Evolutionary conservation across 2,888 invertebrate genomes (phyloP).

Genomic region (Leptopterna dolabrata): DNA sequence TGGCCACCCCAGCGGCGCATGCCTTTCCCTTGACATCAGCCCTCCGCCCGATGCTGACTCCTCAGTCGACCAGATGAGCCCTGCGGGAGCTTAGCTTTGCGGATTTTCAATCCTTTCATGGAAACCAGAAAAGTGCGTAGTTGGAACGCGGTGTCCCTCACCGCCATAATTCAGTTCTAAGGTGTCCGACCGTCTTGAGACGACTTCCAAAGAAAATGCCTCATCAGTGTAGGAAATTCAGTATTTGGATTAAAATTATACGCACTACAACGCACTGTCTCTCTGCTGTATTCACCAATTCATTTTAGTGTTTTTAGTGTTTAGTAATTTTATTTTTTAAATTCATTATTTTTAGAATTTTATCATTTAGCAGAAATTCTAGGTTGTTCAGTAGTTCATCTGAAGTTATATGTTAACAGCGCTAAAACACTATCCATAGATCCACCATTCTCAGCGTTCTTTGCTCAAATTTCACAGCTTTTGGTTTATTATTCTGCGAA

Average conservation of each 20-base stretch:
- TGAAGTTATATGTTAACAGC: no score
- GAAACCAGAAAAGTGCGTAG: background rate
- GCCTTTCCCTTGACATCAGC: background rate
- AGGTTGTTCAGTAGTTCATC: no score
- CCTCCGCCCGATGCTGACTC: background rate
- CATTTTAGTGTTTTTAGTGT: no score
- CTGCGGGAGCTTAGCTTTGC: background rate
- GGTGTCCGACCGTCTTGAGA: background rate
- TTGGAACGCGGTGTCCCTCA: background rate
- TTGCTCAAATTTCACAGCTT: no score
- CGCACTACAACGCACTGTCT: background rate
- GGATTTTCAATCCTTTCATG: background rate
- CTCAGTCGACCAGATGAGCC: background rate
- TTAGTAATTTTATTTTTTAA: no score
- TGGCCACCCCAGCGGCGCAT: background rate
- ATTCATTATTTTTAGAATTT: no score
- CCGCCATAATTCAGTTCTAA: background rate
- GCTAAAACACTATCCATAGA: no score
- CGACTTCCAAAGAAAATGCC: background rate
- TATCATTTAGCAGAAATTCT: no score
- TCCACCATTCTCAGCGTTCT: no score
- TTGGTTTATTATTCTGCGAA: no score
- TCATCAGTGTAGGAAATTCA: background rate
- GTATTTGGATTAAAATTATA: background rate
- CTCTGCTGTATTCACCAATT: no score